Conservation (phyloP, 2,797 vertebrate genomes). For the Eupleurogrammus muticus region DNA sequence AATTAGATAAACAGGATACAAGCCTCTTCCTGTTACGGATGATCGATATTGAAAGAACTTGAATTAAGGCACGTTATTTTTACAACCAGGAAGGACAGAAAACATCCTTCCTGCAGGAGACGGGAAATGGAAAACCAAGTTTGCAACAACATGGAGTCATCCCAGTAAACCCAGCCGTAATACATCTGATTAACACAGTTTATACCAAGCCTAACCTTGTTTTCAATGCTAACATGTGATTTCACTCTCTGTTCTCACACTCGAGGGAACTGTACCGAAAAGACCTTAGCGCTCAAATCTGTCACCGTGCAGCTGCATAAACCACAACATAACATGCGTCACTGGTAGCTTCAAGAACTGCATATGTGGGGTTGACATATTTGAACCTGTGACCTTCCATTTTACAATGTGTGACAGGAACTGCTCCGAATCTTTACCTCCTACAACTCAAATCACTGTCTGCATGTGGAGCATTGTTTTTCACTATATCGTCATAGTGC, state of each 20-base stretch:
- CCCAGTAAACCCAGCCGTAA: conserved; percentile 38
- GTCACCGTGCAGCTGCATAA: conserved; percentile 20
- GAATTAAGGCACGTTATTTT: conserved; percentile 48
- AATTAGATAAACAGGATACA: conserved; percentile 36
- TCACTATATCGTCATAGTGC: neutral
- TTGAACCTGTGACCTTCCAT: conserved; percentile 9
- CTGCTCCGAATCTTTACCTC: neutral
- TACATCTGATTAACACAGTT: conserved; percentile 54
- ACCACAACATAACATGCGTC: conserved; percentile 41
- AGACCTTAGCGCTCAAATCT: conserved; percentile 50
- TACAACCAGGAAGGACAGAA: conserved; percentile 38
- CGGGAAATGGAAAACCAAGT: neutral
- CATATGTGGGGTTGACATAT: conserved; percentile 12
- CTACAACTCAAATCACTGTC: neutral
- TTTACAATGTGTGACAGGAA: neutral
- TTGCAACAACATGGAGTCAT: conserved; percentile 26
- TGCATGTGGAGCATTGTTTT: conserved; percentile 3
- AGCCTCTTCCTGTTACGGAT: conserved; percentile 28
- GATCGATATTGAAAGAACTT: conserved; percentile 13
- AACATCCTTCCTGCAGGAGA: conserved; percentile 29
- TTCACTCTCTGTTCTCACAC: conserved; percentile 37
- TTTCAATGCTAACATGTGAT: conserved; percentile 60
- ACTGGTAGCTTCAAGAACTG: neutral
- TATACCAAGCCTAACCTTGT: conserved; percentile 44
- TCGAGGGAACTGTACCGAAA: conserved; percentile 60